phyloP scores from a whole-genome alignment of 2,113 vertebrate genomes.

The Glareola pratincola region DNA sequence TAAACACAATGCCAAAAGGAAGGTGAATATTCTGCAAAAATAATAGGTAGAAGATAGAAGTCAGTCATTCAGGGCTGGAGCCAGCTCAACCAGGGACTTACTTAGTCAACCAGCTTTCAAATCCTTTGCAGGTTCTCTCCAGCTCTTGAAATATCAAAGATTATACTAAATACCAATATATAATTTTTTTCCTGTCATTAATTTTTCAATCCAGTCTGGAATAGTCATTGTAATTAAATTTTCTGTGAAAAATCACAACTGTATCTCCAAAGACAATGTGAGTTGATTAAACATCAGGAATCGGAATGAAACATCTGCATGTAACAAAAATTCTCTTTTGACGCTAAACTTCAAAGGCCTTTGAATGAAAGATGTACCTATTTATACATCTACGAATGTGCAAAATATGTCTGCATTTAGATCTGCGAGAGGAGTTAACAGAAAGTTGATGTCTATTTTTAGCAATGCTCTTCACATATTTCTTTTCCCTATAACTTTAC shows the following conservation, averaged over 20 bases:
- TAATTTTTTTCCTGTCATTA: neutral
- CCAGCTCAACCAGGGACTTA: neutral
- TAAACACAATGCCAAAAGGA: conserved; percentile 22
- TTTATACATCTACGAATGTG: neutral
- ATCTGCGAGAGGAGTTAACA: neutral
- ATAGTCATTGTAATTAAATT: conserved; percentile 33
- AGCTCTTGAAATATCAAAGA: neutral
- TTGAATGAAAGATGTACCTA: neutral
- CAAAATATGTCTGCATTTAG: neutral
- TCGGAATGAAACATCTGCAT: conserved; percentile 37
- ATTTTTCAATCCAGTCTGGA: conserved; percentile 24
- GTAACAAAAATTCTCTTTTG: conserved; percentile 12
- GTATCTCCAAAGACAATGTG: conserved; percentile 23
- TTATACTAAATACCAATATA: neutral
- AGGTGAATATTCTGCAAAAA: conserved; percentile 22
- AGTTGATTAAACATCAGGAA: conserved; percentile 34
- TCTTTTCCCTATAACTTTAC: neutral
- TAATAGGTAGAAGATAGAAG: neutral
- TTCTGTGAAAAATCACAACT: conserved; percentile 4
- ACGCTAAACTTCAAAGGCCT: conserved; percentile 5
- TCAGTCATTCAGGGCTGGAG: neutral
- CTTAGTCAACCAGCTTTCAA: neutral
- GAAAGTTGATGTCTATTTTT: neutral
- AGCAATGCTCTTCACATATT: neutral
- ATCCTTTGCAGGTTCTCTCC: neutral